A percentile compares a stretch with the other conserved stretches of the same genome.
phyloP scores from a whole-genome alignment of 2,797 vertebrate genomes.

The Florisuga fusca region DNA sequence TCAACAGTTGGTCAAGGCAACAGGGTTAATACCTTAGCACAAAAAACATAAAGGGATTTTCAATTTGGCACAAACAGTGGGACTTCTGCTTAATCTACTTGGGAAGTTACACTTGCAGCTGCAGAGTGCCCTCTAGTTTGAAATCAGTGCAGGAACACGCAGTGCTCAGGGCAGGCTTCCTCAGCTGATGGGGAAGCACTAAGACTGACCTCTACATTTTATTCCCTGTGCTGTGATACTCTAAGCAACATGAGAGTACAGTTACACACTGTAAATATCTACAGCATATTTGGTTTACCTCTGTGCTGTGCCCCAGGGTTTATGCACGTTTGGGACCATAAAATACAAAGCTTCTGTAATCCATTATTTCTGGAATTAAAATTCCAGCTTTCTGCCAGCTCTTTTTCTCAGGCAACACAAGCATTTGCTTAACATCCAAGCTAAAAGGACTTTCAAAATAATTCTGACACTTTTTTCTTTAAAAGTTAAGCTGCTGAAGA shows the following conservation, averaged over 20 bases:
- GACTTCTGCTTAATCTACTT: neutral
- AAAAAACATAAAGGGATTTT: neutral
- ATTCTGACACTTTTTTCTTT: neutral
- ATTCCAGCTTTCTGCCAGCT: neutral
- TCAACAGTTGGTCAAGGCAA: conserved; percentile 22
- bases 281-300: neutral
- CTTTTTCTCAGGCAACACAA: neutral
- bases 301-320: neutral
- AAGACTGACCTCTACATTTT: neutral
- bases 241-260: neutral
- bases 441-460: conserved; percentile 8
- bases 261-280: neutral
- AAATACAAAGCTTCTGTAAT: neutral
- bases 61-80: conserved; percentile 12
- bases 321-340: neutral
- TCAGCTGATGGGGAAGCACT: neutral
- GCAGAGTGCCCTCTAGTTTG: conserved; percentile 39
- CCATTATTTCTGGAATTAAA: neutral
- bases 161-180: neutral
- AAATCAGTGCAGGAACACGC: neutral
- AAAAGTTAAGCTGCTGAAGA: conserved; percentile 30
- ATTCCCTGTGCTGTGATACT: neutral
- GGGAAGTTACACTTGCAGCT: conserved; percentile 3
- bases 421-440: neutral
- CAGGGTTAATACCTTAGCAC: conserved; percentile 37